These are phyloP conservation scores for Cuniculus paca DNA, from an alignment of 2,797 vertebrate species.

Conservation along the genomic window DNA sequence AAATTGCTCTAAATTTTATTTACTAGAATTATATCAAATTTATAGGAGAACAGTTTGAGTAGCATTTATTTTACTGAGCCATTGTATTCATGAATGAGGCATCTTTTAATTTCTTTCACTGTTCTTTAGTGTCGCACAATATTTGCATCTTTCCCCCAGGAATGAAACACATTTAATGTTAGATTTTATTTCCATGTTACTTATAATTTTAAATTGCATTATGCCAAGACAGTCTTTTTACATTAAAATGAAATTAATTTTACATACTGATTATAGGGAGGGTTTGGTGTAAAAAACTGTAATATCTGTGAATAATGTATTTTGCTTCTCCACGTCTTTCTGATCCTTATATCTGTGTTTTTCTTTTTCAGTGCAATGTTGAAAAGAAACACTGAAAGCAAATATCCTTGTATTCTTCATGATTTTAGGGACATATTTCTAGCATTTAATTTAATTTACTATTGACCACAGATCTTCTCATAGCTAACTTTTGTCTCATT, in stretches of 20 bases:
- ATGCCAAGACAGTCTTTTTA: not conserved
- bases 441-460: not conserved
- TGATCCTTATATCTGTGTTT: not conserved
- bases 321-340: not conserved
- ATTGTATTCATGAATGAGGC: not conserved
- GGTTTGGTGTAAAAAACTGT: not conserved
- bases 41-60: not conserved
- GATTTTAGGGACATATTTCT: slow-evolving; percentile 8
- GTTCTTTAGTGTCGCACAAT: not conserved
- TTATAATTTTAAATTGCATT: slow-evolving; percentile 25
- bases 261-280: not conserved
- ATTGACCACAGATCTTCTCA: slow-evolving; percentile 44
- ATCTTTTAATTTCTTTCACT: slow-evolving; percentile 28
- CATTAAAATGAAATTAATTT: slow-evolving; percentile 7
- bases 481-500: not conserved
- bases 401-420: not conserved
- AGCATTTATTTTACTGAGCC: not conserved
- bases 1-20: slow-evolving; percentile 3
- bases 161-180: not conserved
- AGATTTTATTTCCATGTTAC: slow-evolving; percentile 35
- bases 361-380: not conserved
- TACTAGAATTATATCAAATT: slow-evolving; percentile 31
- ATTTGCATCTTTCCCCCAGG: slow-evolving; percentile 22
- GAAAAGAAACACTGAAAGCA: slow-evolving; percentile 15
- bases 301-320: not conserved